Evolutionary conservation across 2,113 vertebrate genomes (phyloP), one percentile per base, ranked within the genome.

Genomic region (Sminthopsis crassicaudata): DNA sequence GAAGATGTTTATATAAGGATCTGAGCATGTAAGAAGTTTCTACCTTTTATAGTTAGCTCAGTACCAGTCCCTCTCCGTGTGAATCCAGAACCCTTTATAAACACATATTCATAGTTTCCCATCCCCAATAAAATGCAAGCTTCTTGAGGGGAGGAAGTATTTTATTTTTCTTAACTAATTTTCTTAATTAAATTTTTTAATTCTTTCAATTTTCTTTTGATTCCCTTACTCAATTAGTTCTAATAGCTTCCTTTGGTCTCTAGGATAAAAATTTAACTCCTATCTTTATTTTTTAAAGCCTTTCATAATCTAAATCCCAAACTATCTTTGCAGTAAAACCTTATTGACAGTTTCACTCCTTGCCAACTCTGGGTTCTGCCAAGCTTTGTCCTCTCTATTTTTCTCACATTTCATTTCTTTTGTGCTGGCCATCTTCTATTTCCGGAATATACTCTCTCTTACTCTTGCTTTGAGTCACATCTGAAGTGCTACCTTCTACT

Each of bases 21-120:
- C 48, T 94, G 50, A 94, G 94, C 91, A 30, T 90, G 36, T 55
- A 93, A 48, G 54, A 88, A 48, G 84, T 60, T 9, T 91, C 5
- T 92, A 2, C 0, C 1, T 10, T 94, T 95, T 60, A 27, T 8
- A 60, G 9, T 60, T 10, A 10, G 9, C 26, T 60, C 26, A 30
- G 27, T 9, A 11, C 57, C 2, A 30, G 57, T 60, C 10, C 10
- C 57, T 30, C 1, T 60, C 27, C 9, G 30, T 60, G 26, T 55
- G 54, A 55, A 0, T 55, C 54, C 25, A 55, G 25, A 26, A 9
- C 11, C 25, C 25, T 26, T 55, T 55, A 8, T 48, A 48, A 48
- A 48, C 48, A 48, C 48, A 48, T 48, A 48, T 48, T 48, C 6
- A 48, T 48, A 48, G 48, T 48, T 48, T 48, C 48, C 48, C 48